Evolutionary conservation across 1,140 invertebrate genomes (phyloP).

Genomic region (Diploscapter pachys): DNA sequence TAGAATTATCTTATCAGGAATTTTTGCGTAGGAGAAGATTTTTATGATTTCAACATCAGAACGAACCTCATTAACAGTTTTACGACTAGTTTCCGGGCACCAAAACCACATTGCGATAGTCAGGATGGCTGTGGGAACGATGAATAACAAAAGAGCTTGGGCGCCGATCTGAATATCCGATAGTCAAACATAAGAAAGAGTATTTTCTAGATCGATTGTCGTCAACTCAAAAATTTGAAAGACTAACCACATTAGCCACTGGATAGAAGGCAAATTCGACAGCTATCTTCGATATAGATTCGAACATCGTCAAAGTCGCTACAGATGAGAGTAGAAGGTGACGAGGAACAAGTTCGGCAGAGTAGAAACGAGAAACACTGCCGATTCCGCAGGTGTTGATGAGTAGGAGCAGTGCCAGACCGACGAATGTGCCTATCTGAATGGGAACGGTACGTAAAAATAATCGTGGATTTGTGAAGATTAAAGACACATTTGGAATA

Average conservation of each 20-base stretch:
- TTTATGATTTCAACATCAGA: background rate
- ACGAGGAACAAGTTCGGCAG: slow-evolving; percentile 34
- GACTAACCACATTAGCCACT: slow-evolving; percentile 38
- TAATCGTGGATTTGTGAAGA: background rate
- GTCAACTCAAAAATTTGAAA: background rate
- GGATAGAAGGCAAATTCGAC: slow-evolving; percentile 40
- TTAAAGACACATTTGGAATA: too few species aligned
- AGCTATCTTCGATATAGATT: slow-evolving; percentile 33
- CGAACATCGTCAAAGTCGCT: slow-evolving; percentile 34
- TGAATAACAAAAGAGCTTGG: slow-evolving; percentile 30
- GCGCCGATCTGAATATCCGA: slow-evolving; percentile 25
- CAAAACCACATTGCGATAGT: slow-evolving; percentile 25
- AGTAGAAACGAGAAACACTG: slow-evolving; percentile 39
- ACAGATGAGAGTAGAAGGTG: slow-evolving; percentile 31
- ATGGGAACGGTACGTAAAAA: background rate
- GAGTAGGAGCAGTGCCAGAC: slow-evolving; percentile 28
- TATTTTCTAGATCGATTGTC: background rate
- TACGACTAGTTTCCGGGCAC: slow-evolving; percentile 36
- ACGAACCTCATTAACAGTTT: slow-evolving; percentile 27
- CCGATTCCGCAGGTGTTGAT: slow-evolving; percentile 36
- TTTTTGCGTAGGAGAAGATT: background rate
- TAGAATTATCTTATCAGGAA: too few species aligned
- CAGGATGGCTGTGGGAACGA: slow-evolving; percentile 34
- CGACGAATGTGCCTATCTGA: slow-evolving; percentile 34
- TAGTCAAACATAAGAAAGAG: background rate